Evolutionary conservation across 2,888 invertebrate species (phyloP), one percentile per base, ranked within the genome.

Genomic region (Euzophera pinguis): DNA sequence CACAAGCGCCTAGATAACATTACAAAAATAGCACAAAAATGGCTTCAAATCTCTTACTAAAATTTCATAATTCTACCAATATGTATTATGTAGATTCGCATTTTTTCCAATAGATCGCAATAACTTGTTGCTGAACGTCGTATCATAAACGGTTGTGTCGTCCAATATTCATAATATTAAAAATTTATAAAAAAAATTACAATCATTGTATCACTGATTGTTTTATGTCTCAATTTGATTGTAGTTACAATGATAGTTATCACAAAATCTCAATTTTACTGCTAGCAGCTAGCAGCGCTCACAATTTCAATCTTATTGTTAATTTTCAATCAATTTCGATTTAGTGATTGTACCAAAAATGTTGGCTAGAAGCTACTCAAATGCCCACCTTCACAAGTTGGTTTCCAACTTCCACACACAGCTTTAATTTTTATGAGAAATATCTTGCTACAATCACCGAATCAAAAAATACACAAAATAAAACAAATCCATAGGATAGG

Each of bases 211-310:
- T 74, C 73, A 69, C 7, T 10, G 7, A 78, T 73, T 74, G 73
- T 75, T 67, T 75, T 78, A 77, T 81, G 74, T 78, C 69, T 81
- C 87, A 87, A 89, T 88, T 88, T 82, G 78, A 88, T 89, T 89
- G 86, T 85, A 78, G 74, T 78, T 88, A 89, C 81, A 78, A 88
- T 89, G 88, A 85, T 85, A 78, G 74, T 78, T 88, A 89, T 88
- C 89, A 90, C 89, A 88, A 84, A 82, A 84, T 78, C 74, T 78
- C 84, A 76, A 81, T 88, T 89, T 80, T 86, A 84, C 82, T 87
- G 89, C 89, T 81, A 89, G 89, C 79, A 78, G 63, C 89, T 89
- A 84, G 89, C 89, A 88, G 80, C 66, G 78, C 70, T 81, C 84
- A 84, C 81, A 81, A 69, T 64, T 77, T 74, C 72, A 63, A 60